Base-by-base conservation (phyloP, 1,140 invertebrate genomes). In the Eupeodes corollae region DNA sequence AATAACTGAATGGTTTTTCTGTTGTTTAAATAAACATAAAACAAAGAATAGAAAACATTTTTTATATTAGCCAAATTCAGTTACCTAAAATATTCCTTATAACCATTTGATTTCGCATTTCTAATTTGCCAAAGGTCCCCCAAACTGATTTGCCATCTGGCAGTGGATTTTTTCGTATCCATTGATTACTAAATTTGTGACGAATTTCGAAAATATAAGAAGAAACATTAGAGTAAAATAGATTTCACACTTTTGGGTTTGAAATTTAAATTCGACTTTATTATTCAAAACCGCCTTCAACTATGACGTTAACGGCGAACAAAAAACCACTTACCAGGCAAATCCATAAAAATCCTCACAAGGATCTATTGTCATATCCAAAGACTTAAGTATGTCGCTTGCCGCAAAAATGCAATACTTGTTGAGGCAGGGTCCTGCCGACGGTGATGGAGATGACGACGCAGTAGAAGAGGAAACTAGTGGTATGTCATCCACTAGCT, bases 341-440 rank as follows among this genome's bases (percentile, higher is more conserved):
- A 88, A 98, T 46, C 86, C 75, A 69, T 96, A 98, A 71, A 98
- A 98, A 69, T 98, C 91, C 9, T 91, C 76, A 67, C 95, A 98
- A 0, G 94, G 93, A 67, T 95, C 76, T 3, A 83, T 76, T 1
- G 69, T 73, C 1, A 69, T 64, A 63, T 98, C 88, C 69, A 97
- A 84, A 1, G 86, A 84, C 49, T 83, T 80, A 34, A 95, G 74
- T 33, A 97, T 83, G 45, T 84, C 78, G 38, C 86, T 87, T 0
- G 91, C 83, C 0, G 89, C 87, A 45, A 82, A 86, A 6, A 96
- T 83, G 61, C 91, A 95, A 6, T 82, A 80, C 48, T 86, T 76
- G 11, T 84, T 86, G 10, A 93, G 68, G 63, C 91, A 94, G 41
- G 76, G 73, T 16, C 67, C 53, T 42, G 59, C 51, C 38, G 50